Conservation (phyloP, 2,113 vertebrate genomes). For the Isurus oxyrinchus region DNA sequence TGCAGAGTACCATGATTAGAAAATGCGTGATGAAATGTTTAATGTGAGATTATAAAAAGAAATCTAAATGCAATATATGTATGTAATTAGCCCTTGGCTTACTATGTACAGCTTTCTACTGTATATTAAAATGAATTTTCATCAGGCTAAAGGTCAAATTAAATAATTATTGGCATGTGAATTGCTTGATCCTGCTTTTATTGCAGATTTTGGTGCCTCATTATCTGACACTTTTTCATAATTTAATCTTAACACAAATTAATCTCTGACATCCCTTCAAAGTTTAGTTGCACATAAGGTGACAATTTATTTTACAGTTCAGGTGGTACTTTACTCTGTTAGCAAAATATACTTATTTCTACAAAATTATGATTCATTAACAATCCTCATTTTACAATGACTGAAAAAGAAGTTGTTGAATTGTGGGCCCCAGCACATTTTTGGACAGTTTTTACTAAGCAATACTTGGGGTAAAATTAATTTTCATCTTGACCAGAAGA, state of each 20-base stretch:
- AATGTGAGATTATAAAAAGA: slow-evolving; percentile 3
- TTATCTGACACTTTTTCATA: neutral
- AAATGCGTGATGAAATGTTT: slow-evolving; percentile 16
- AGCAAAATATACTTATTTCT: neutral
- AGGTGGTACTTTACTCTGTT: neutral
- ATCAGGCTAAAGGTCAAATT: neutral
- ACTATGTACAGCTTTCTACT: neutral
- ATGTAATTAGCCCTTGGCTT: neutral
- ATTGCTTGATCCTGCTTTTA: neutral
- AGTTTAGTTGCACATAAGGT: neutral
- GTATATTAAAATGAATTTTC: slow-evolving; percentile 24
- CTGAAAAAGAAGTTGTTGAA: neutral
- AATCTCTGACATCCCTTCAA: neutral
- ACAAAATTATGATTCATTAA: neutral
- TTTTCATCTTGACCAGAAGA: neutral
- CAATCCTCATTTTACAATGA: neutral
- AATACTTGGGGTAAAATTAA: neutral
- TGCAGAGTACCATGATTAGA: neutral
- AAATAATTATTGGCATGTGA: slow-evolving; percentile 3
- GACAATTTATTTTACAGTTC: neutral
- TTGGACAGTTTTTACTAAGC: neutral
- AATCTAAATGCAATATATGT: neutral
- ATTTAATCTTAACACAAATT: neutral
- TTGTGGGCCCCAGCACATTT: neutral
- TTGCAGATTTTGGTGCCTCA: neutral